Percentiles rank a stretch among this genome's conserved stretches.
Conservation (phyloP, 2,888 invertebrate species). For the Torymus texanus region DNA sequence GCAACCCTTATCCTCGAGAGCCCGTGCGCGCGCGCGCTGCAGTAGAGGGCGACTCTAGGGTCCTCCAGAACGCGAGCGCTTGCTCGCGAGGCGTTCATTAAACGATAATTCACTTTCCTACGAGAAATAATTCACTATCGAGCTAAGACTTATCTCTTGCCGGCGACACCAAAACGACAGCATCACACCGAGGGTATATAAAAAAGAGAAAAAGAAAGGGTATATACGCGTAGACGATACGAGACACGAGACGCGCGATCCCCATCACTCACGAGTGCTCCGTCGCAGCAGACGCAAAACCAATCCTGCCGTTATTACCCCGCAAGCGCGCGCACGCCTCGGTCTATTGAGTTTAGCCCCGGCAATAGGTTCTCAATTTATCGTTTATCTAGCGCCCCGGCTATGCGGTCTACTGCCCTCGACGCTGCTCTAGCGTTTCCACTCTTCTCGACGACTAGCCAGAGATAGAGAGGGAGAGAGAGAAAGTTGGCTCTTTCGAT, state of each 20-base stretch:
- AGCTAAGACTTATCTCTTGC: no score
- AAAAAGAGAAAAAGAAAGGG: constrained; percentile 6
- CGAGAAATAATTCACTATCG: constrained; percentile 61
- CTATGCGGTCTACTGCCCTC: neutral
- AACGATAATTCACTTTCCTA: constrained; percentile 69
- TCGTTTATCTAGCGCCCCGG: constrained; percentile 27
- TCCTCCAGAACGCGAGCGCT: constrained; percentile 60
- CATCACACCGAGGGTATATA: no score
- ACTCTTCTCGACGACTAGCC: neutral
- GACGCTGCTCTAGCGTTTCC: neutral
- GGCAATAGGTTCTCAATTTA: constrained; percentile 59
- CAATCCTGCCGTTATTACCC: constrained; percentile 60
- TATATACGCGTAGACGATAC: constrained; percentile 6
- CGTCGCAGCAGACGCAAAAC: constrained; percentile 40
- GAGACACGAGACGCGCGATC: constrained; percentile 16
- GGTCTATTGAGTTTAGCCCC: constrained; percentile 58
- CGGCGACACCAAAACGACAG: no score
- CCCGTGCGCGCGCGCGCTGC: constrained; percentile 60
- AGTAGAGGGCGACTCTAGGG: constrained; percentile 64
- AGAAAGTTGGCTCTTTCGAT: neutral
- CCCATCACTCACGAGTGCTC: no score
- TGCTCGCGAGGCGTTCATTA: constrained; percentile 69
- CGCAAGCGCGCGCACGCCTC: neutral
- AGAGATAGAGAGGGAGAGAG: no score
- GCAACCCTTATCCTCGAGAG: constrained; percentile 69